Conservation (phyloP, 2,797 vertebrate genomes). For the Parauchenoglanis punctatus region DNA sequence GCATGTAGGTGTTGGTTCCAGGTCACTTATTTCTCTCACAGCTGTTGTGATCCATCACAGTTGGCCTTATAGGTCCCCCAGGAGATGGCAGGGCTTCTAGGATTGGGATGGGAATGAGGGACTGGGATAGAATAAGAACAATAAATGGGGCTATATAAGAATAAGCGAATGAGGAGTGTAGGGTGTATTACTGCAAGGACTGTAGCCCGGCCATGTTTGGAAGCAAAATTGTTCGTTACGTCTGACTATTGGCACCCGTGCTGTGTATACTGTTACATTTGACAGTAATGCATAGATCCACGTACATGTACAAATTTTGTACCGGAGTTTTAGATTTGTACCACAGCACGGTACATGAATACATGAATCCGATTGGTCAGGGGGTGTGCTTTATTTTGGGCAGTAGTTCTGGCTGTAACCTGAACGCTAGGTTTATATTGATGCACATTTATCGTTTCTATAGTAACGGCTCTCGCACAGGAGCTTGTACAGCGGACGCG, state of each 20-base stretch:
- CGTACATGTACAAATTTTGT: not conserved
- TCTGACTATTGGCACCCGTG: not conserved
- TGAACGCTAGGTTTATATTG: not conserved
- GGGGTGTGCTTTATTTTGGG: not conserved
- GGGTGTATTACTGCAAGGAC: not conserved
- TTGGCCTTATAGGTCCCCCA: not conserved
- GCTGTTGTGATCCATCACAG: constrained; percentile 13
- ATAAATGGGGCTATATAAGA: not conserved
- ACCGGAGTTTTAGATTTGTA: not conserved
- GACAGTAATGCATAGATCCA: not conserved
- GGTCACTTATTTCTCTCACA: not conserved
- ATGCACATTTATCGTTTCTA: not conserved
- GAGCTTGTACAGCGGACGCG: not conserved
- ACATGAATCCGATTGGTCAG: not conserved
- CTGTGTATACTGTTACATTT: not conserved
- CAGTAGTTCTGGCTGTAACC: not conserved
- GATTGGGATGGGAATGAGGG: not conserved
- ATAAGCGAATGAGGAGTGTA: not conserved
- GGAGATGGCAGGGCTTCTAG: not conserved
- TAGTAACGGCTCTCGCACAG: not conserved
- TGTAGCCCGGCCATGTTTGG: not conserved
- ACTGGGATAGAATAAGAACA: not conserved
- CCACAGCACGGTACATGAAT: not conserved
- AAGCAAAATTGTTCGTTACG: not conserved
- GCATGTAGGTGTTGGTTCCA: constrained; percentile 8